These are phyloP conservation scores for Uropetala carovei DNA, from an alignment of 2,888 invertebrate species.

Conservation along the genomic window DNA sequence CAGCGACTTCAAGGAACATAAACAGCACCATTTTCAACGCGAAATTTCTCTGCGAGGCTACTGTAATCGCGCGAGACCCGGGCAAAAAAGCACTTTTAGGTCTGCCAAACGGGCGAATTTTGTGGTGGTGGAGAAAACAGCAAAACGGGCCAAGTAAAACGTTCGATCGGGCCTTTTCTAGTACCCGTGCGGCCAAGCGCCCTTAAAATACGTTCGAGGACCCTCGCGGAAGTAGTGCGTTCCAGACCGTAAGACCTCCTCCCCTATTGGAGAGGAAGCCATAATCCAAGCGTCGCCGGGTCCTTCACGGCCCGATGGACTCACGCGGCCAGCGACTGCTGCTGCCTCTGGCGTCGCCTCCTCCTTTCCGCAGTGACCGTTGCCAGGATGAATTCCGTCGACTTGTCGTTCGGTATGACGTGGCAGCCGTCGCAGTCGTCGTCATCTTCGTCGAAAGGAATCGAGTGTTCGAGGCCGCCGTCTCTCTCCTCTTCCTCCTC, in stretches of 20 bases:
- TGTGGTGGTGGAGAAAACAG: too few relatives aligned
- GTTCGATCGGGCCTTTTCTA: too few relatives aligned
- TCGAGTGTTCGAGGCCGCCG: constrained; percentile 76
- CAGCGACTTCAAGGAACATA: too few relatives aligned
- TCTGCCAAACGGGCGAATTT: too few relatives aligned
- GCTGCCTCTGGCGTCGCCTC: constrained; percentile 83
- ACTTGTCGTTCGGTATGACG: constrained; percentile 93
- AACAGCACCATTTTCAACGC: too few relatives aligned
- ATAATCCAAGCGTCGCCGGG: background rate
- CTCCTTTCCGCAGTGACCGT: constrained; percentile 92
- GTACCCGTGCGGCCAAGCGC: background rate
- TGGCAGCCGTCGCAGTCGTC: constrained; percentile 85
- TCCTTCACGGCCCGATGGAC: background rate
- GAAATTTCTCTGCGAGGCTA: too few relatives aligned
- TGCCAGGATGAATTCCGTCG: constrained; percentile 92
- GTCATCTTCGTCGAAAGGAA: constrained; percentile 71
- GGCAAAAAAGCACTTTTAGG: too few relatives aligned
- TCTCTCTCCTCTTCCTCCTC: constrained; percentile 83
- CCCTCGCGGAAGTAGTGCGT: background rate
- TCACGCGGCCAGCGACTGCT: constrained; percentile 53
- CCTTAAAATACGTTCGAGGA: background rate
- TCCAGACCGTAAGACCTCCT: background rate
- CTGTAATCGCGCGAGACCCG: too few relatives aligned
- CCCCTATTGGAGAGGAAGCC: background rate
- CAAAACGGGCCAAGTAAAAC: too few relatives aligned